These are phyloP conservation scores for Oreotragus oreotragus DNA, from an alignment of 2,113 vertebrate species.

Conservation along the genomic window DNA sequence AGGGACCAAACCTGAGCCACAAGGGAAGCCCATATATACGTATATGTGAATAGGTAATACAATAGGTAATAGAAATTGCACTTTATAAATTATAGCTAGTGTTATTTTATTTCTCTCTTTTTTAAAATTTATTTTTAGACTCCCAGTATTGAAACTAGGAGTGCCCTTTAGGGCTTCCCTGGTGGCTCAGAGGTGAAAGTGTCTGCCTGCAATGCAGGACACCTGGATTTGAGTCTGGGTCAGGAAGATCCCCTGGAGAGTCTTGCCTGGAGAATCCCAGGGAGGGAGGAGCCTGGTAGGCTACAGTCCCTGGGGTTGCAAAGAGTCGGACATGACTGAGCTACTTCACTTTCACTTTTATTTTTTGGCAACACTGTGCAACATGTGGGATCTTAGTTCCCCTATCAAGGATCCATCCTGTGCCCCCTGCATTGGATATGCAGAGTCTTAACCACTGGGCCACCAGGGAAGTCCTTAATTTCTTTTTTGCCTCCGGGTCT, in stretches of 20 bases:
- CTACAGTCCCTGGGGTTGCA: no score
- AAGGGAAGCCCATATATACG: not conserved
- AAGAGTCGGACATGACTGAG: no score
- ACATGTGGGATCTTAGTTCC: not conserved
- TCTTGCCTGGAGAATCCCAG: no score
- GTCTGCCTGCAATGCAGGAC: no score
- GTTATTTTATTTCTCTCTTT: not conserved
- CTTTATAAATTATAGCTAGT: not conserved
- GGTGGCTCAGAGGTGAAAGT: no score
- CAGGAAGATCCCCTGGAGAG: no score
- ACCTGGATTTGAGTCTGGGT: no score
- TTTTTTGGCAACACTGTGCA: not conserved
- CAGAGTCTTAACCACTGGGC: not conserved
- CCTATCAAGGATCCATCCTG: not conserved
- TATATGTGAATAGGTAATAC: not conserved
- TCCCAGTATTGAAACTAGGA: no score
- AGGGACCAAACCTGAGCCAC: not conserved
- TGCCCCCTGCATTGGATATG: not conserved
- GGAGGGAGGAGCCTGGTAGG: no score
- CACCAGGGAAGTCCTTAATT: not conserved
- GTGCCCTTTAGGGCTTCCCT: no score
- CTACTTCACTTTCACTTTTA: not conserved
- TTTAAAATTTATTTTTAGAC: not conserved
- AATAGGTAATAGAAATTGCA: not conserved
- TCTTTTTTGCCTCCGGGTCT: not conserved